phyloP scores from a whole-genome alignment of 2,888 invertebrate species.

The Tipula helvola region DNA sequence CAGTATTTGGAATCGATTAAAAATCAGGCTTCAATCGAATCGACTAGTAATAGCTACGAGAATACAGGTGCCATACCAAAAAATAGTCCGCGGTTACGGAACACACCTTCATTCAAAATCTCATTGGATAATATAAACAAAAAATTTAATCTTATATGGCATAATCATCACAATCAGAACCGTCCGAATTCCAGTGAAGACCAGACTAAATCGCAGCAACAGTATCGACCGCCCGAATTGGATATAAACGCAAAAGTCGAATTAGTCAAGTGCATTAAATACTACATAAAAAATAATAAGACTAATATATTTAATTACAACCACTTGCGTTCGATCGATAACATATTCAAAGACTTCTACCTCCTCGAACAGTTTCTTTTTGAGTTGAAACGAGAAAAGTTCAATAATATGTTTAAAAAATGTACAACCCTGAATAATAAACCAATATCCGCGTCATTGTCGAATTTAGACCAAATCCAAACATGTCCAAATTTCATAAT shows the following conservation, averaged over 20 bases:
- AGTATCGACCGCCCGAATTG: background rate
- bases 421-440: background rate
- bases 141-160: background rate
- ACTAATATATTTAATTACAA: background rate
- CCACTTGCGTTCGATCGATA: background rate
- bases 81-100: conserved; percentile 13
- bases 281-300: background rate
- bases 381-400: background rate
- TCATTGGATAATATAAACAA: background rate
- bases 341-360: background rate
- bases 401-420: background rate
- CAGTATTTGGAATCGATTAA: background rate
- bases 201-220: background rate
- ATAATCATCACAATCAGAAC: background rate
- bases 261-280: background rate
- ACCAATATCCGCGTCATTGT: background rate
- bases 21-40: background rate
- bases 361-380: background rate
- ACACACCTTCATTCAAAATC: background rate
- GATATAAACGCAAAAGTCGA: background rate
- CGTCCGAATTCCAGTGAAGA: background rate
- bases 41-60: background rate
- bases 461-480: background rate
- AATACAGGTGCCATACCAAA: conserved; percentile 19
- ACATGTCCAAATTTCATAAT: background rate